Conservation (phyloP, 2,888 invertebrate species). For the Cantharis rustica region DNA sequence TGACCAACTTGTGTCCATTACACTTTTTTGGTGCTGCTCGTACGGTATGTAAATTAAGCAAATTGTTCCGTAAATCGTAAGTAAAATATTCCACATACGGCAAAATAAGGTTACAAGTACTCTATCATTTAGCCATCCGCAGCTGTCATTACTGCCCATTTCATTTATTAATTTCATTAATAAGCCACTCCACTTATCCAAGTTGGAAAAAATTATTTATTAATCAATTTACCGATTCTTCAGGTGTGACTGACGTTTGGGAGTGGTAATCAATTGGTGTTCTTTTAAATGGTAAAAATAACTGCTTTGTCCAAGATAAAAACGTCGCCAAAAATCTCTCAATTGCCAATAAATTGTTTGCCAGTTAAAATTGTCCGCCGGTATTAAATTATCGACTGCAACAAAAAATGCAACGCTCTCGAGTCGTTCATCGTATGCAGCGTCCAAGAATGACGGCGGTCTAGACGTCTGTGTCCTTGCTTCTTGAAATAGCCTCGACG, state of each 20-base stretch:
- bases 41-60: neutral
- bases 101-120: constrained; percentile 4
- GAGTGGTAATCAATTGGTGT: neutral
- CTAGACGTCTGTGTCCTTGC: constrained; percentile 55
- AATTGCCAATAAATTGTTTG: neutral
- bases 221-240: neutral
- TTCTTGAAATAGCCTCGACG: constrained; percentile 50
- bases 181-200: neutral
- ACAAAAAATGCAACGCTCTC: constrained; percentile 29
- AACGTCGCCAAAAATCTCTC: neutral
- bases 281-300: neutral
- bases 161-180: constrained; percentile 10
- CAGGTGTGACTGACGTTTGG: neutral
- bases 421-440: constrained; percentile 8
- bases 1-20: neutral
- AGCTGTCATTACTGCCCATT: constrained; percentile 13
- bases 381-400: neutral
- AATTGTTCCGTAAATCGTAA: neutral
- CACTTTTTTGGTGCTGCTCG: neutral
- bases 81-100: neutral
- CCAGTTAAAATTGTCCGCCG: neutral
- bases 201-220: neutral
- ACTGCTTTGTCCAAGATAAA: neutral
- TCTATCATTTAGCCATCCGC: constrained; percentile 13
- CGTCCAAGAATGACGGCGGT: constrained; percentile 39